Evolutionary conservation across 2,888 invertebrate genomes (phyloP), one percentile per base, ranked within the genome.

Genomic region (Biston betularia): DNA sequence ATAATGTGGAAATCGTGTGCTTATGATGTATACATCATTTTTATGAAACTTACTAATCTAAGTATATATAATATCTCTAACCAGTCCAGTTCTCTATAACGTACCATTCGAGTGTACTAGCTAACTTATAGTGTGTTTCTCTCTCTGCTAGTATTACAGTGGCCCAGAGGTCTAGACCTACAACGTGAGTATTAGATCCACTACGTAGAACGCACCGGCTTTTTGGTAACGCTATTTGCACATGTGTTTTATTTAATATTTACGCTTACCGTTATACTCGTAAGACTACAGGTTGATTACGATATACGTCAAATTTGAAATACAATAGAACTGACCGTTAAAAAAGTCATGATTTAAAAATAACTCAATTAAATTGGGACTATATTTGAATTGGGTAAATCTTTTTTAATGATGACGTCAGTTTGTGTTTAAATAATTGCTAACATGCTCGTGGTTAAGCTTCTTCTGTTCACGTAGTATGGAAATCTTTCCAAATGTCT

Each of bases 161-260:
- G 89, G 94, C 94, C 83, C 94, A 93, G 92, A 86, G 93, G 76
- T 94, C 94, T 91, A 93, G 94, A 84, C 94, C 94, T 58, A 94
- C 94, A 70, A 94, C 94, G 94, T 94, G 83, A 94, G 94, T 94
- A 68, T 49, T 92, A 76, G 74, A 72, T 42, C 38, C 78, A 71
- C 72, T 74, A 75, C 69, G 44, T 74, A 71, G 72, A 62, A 57
- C 15, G 75, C 81, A 81, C 81, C 53, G 50, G 78, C 79, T 79
- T 73, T 57, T 44, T 69, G 62, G 52, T 62, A 46, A 59, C 67
- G 45, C 24, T 45, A 38, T 54, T n/a, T 60, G 62, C 67, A 63
- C 63, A n/a, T 58, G 40, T 57, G 46, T 24, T n/a, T 24, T 24
- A 24, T 3, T 24, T 24, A 24, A 24, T 24, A 24, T 53, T 40